These are phyloP conservation scores for Eupithecia inturbata DNA, from an alignment of 2,888 invertebrate genomes.

Conservation along the genomic window DNA sequence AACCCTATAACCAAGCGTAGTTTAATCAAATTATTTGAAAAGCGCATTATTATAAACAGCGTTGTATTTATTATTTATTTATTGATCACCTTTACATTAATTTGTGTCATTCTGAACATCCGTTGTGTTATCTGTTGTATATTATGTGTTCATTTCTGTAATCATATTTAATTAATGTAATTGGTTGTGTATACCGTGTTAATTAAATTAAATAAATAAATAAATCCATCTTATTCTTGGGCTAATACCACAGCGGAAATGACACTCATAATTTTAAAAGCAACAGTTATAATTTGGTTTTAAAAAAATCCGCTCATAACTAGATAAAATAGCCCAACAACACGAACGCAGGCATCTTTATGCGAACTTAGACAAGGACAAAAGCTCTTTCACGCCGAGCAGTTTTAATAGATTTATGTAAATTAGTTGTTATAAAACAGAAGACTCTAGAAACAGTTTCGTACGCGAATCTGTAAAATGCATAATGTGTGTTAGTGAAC, in stretches of 20 bases:
- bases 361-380: not conserved
- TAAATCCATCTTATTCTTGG: not conserved
- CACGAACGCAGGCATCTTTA: not conserved
- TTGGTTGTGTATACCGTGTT: no score
- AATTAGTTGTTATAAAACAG: constrained; percentile 10
- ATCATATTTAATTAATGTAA: no score
- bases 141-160: no score
- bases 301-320: not conserved
- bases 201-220: no score
- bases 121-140: no score
- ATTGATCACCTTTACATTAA: no score
- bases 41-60: not conserved
- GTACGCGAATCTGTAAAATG: not conserved
- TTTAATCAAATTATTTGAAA: not conserved
- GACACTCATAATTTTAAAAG: not conserved
- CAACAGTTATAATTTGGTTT: not conserved
- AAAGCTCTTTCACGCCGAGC: constrained; percentile 1
- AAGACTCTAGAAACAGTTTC: constrained; percentile 4
- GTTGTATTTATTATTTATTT: not conserved
- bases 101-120: not conserved
- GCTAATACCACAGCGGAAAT: not conserved
- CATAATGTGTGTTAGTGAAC: constrained; percentile 1
- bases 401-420: constrained; percentile 10
- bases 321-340: not conserved
- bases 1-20: not conserved